phyloP scores from a whole-genome alignment of 2,113 vertebrate species.

The Xenopus borealis region DNA sequence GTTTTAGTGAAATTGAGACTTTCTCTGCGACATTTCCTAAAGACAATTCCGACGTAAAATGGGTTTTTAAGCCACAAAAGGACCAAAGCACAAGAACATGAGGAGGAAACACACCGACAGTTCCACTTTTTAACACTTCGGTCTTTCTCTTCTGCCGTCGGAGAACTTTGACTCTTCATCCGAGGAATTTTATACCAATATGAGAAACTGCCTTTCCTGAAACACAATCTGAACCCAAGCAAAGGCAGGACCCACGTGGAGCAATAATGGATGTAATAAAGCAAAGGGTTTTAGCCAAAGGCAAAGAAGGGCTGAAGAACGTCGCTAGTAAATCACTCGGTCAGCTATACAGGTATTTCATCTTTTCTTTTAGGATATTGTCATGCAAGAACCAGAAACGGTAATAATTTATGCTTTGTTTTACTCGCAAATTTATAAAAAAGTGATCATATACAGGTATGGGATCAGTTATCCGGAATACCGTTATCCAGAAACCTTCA shows the following conservation, averaged over 20 bases:
- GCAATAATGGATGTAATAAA: constrained; percentile 86
- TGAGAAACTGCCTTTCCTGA: constrained; percentile 66
- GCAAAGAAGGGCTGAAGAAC: constrained; percentile 92
- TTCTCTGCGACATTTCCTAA: too few species aligned
- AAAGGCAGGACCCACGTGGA: constrained; percentile 54
- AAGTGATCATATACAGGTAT: too few species aligned
- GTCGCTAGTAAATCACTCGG: constrained; percentile 92
- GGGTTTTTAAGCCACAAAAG: constrained; percentile 30
- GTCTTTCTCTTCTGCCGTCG: constrained; percentile 39
- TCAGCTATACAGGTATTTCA: constrained; percentile 87
- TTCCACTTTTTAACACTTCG: constrained; percentile 69
- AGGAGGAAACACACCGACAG: constrained; percentile 55
- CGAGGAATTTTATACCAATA: constrained; percentile 64
- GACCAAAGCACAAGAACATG: constrained; percentile 51
- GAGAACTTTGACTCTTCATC: constrained; percentile 45
- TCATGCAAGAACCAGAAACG: too few species aligned
- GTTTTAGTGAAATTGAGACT: too few species aligned
- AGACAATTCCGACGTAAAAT: not conserved
- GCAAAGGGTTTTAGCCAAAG: constrained; percentile 81
- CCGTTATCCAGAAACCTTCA: too few species aligned
- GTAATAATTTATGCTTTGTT: too few species aligned
- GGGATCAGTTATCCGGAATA: too few species aligned
- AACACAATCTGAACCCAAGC: constrained; percentile 54
- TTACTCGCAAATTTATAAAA: too few species aligned
- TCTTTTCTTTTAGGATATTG: too few species aligned